These are phyloP conservation scores for Ictidomys tridecemlineatus DNA, from an alignment of 2,113 vertebrate species.

Conservation along the genomic window DNA sequence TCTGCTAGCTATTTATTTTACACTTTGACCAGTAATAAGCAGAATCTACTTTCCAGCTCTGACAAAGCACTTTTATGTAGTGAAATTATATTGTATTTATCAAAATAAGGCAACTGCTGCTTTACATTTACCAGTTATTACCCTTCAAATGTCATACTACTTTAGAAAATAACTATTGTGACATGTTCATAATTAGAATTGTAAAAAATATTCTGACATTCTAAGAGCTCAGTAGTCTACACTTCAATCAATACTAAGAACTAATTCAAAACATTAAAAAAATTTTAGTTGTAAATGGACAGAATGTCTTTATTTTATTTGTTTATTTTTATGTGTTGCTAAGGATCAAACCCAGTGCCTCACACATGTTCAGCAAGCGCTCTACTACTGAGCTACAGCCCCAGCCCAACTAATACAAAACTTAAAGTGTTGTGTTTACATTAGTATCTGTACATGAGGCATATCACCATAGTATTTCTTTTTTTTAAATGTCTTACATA, in stretches of 20 bases:
- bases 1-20: background rate
- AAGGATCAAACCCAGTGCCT: no score
- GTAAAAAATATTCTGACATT: constrained; percentile 34
- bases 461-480: background rate
- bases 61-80: constrained; percentile 18
- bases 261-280: background rate
- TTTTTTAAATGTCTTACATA: no score
- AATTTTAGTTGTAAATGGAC: no score
- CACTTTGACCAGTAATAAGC: background rate
- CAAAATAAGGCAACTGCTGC: constrained; percentile 4
- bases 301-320: no score
- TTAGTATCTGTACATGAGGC: background rate
- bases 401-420: no score
- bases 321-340: no score
- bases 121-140: background rate
- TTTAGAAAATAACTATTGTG: constrained; percentile 20
- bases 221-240: background rate
- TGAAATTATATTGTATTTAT: background rate
- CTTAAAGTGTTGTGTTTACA: background rate
- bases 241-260: constrained; percentile 16
- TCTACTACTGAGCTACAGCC: no score
- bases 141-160: background rate
- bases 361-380: no score
- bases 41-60: background rate
- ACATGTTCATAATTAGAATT: background rate